These are phyloP conservation scores for Spialia ferax DNA, from an alignment of 2,888 invertebrate genomes.

Conservation along the genomic window DNA sequence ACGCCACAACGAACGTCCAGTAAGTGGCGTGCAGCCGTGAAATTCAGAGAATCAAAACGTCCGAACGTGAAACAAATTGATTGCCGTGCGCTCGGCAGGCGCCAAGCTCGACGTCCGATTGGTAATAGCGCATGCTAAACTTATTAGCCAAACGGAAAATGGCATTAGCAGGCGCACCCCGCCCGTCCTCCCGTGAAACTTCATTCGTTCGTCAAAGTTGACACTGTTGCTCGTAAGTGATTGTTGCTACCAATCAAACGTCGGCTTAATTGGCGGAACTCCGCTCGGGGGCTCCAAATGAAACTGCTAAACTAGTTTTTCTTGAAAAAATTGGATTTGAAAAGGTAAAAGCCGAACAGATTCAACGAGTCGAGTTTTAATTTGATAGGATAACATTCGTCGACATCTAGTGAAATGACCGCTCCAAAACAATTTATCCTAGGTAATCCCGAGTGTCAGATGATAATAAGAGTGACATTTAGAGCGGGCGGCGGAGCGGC, in stretches of 20 bases:
- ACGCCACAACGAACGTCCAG: slow-evolving; percentile 68
- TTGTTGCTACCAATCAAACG: slow-evolving; percentile 83
- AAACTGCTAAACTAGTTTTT: slow-evolving; percentile 62
- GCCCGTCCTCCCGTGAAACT: slow-evolving; percentile 71
- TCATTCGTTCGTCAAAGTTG: slow-evolving; percentile 79
- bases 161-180: slow-evolving; percentile 78
- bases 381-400: slow-evolving; percentile 75
- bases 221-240: slow-evolving; percentile 77
- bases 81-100: slow-evolving; percentile 72
- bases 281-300: slow-evolving; percentile 59
- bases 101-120: slow-evolving; percentile 78
- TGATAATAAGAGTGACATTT: slow-evolving; percentile 86
- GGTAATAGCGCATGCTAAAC: slow-evolving; percentile 86
- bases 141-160: slow-evolving; percentile 86
- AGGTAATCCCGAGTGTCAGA: slow-evolving; percentile 84
- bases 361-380: slow-evolving; percentile 63
- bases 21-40: slow-evolving; percentile 64
- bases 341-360: slow-evolving; percentile 59
- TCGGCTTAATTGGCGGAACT: slow-evolving; percentile 67
- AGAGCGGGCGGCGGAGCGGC: slow-evolving; percentile 67
- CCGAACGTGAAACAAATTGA: slow-evolving; percentile 83
- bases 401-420: slow-evolving; percentile 70
- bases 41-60: slow-evolving; percentile 81
- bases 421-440: slow-evolving; percentile 82
- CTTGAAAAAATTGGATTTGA: slow-evolving; percentile 52